Conservation (phyloP, 2,113 vertebrate genomes). For the Tursiops truncatus region DNA sequence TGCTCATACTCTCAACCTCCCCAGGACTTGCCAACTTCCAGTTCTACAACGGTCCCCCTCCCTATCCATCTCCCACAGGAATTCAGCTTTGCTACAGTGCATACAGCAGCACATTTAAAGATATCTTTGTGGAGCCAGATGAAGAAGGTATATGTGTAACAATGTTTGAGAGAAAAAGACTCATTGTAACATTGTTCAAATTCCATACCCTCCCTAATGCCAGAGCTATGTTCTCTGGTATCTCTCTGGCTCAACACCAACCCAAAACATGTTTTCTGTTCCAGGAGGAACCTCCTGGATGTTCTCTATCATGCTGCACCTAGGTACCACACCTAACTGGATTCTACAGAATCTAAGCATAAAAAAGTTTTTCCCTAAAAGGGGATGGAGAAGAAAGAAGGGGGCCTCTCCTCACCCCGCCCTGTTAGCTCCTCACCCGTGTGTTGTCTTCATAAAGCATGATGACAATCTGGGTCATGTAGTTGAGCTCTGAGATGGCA, state of each 20-base stretch:
- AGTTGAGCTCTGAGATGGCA: slow-evolving; percentile 98
- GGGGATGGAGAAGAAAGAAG: not conserved
- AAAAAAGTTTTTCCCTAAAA: not conserved
- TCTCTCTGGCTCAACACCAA: not conserved
- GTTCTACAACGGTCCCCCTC: not conserved
- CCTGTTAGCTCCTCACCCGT: slow-evolving; percentile 85
- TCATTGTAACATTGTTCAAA: not conserved
- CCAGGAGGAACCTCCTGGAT: not conserved
- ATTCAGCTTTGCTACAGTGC: not conserved
- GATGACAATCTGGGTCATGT: slow-evolving; percentile 99
- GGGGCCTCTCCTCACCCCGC: not conserved
- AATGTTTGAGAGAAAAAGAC: not conserved
- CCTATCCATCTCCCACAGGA: not conserved
- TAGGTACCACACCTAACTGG: not conserved
- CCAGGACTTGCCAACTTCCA: not conserved
- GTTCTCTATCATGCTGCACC: not conserved
- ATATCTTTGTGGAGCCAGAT: not conserved
- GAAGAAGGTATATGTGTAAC: not conserved
- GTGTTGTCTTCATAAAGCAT: slow-evolving; percentile 99
- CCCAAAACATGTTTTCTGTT: not conserved
- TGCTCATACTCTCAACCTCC: not conserved
- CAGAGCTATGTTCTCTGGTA: not conserved
- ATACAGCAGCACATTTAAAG: not conserved
- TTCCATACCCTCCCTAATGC: not conserved
- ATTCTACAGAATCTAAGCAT: slow-evolving; percentile 1